Percentiles rank a stretch among this genome's conserved stretches.
Conservation (phyloP, 2,797 vertebrate species). For the Sus cebifrons region DNA sequence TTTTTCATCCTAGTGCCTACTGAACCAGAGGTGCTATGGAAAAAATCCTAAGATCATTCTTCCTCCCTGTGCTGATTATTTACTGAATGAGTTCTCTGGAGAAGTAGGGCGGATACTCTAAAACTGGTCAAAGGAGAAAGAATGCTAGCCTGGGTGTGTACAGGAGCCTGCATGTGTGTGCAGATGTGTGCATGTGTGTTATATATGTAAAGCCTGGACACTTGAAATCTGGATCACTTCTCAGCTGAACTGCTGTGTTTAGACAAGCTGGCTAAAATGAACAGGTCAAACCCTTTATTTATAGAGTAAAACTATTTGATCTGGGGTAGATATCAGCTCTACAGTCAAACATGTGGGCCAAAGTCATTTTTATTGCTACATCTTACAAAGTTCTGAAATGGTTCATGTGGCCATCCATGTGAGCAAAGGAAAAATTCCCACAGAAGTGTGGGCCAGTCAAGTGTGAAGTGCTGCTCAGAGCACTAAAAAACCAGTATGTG, state of each 20-base stretch:
- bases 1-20: conserved; percentile 71
- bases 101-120: conserved; percentile 29
- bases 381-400: conserved; percentile 79
- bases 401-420: conserved; percentile 59
- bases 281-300: conserved; percentile 84
- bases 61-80: not conserved
- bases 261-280: conserved; percentile 82
- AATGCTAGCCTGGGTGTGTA: not conserved
- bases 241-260: conserved; percentile 83
- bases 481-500: not conserved
- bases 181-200: not conserved
- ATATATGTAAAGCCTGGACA: not conserved
- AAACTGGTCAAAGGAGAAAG: conserved; percentile 1
- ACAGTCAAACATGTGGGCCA: conserved; percentile 69
- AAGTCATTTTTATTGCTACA: conserved; percentile 80
- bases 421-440: conserved; percentile 66
- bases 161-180: not conserved
- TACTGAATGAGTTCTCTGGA: not conserved
- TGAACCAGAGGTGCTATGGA: conserved; percentile 5
- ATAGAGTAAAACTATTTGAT: conserved; percentile 82
- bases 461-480: conserved; percentile 35
- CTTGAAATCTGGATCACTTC: conserved; percentile 79
- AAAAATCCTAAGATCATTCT: conserved; percentile 21
- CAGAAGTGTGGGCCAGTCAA: conserved; percentile 65
- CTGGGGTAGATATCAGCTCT: conserved; percentile 77